These are phyloP conservation scores for Ptyas mucosa DNA, from an alignment of 2,113 vertebrate genomes.

Conservation along the genomic window DNA sequence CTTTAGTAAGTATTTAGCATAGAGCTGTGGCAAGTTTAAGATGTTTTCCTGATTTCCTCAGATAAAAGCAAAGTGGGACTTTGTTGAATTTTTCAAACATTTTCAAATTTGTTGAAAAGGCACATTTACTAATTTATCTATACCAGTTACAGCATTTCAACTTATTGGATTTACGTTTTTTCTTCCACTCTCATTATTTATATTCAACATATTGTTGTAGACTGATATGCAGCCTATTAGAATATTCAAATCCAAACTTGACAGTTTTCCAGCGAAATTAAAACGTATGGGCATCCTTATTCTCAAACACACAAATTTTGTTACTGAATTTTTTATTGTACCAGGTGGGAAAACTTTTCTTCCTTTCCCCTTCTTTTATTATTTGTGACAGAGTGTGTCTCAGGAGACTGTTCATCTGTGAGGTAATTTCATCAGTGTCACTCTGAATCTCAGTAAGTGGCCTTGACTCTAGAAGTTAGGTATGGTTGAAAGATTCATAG, in stretches of 20 bases:
- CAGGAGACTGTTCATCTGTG: constrained; percentile 24
- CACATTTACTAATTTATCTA: not conserved
- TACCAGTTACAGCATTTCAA: not conserved
- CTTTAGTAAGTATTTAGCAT: not conserved
- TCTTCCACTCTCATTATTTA: not conserved
- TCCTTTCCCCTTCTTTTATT: constrained; percentile 53
- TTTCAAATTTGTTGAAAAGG: not conserved
- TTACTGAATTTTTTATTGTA: constrained; percentile 17
- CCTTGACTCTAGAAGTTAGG: constrained; percentile 62
- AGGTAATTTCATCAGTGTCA: constrained; percentile 65
- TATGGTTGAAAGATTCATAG: constrained; percentile 58
- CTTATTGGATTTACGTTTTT: not conserved
- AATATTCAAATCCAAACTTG: not conserved
- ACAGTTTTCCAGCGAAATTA: not conserved
- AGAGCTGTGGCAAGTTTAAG: not conserved
- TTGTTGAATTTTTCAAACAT: too few relatives aligned
- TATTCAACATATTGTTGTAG: not conserved
- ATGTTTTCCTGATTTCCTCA: not conserved
- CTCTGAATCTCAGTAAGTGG: constrained; percentile 59
- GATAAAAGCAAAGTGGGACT: not conserved
- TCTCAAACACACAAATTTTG: constrained; percentile 14
- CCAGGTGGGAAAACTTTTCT: constrained; percentile 30
- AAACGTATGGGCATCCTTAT: not conserved
- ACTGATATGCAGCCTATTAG: not conserved
- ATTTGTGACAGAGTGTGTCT: constrained; percentile 50